These are phyloP conservation scores for Ceratina australensis DNA, from an alignment of 1,140 invertebrate species.

Conservation along the genomic window DNA sequence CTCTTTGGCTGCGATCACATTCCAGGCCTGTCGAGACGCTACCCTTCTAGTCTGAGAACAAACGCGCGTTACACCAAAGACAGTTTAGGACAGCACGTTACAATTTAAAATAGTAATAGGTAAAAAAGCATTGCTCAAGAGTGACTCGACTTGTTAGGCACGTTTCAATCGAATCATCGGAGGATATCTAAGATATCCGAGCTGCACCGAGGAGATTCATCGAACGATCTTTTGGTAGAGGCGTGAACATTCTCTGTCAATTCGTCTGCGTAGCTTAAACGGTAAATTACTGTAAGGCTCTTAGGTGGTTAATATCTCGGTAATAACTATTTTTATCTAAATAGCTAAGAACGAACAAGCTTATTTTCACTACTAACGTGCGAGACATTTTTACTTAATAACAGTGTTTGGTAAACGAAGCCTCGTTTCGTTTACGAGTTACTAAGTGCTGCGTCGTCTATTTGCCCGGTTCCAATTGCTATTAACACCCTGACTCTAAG, in stretches of 20 bases:
- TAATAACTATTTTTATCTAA: slow-evolving; percentile 19
- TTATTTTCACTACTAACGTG: too few species aligned
- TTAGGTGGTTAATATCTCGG: neutral
- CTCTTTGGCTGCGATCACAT: slow-evolving; percentile 22
- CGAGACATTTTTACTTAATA: too few species aligned
- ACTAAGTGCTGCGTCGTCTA: too few species aligned
- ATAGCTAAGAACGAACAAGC: neutral
- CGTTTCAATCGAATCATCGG: too few species aligned
- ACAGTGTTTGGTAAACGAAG: too few species aligned
- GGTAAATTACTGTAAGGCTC: slow-evolving; percentile 3
- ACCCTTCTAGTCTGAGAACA: slow-evolving; percentile 33
- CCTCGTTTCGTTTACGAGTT: too few species aligned
- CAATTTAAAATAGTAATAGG: slow-evolving; percentile 34
- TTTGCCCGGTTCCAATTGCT: too few species aligned
- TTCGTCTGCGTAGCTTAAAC: slow-evolving; percentile 4
- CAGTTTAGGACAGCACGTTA: slow-evolving; percentile 28
- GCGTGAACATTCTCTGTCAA: slow-evolving; percentile 42
- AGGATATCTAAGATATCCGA: too few species aligned
- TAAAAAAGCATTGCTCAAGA: slow-evolving; percentile 46
- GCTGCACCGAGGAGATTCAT: too few species aligned
- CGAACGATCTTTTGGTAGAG: slow-evolving; percentile 29
- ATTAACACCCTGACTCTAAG: too few species aligned
- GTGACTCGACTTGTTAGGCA: too few species aligned
- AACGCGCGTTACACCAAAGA: slow-evolving; percentile 36
- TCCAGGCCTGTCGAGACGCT: slow-evolving; percentile 14